Evolutionary conservation across 2,888 invertebrate genomes (phyloP).

Genomic region (Drosophila leonis): DNA sequence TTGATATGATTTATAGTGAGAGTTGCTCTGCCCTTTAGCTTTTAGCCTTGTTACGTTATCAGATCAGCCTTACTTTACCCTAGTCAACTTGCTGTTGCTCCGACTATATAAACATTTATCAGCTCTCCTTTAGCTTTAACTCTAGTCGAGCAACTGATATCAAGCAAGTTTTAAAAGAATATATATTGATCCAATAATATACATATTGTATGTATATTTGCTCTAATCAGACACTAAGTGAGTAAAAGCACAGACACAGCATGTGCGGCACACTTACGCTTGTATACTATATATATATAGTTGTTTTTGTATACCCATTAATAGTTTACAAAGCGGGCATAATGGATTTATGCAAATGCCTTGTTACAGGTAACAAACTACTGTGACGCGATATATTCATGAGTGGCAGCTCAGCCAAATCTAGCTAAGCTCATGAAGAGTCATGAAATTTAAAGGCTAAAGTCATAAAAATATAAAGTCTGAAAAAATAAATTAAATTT

Average conservation of each 20-base stretch:
- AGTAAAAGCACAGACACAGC: background rate
- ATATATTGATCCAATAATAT: background rate
- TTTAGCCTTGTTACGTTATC: background rate
- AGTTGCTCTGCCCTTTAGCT: background rate
- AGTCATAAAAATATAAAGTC: background rate
- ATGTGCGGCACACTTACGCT: background rate
- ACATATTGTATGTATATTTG: background rate
- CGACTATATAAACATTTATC: background rate
- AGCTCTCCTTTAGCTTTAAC: background rate
- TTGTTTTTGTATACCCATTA: background rate
- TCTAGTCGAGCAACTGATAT: background rate
- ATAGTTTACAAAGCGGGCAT: background rate
- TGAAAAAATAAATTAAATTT: background rate
- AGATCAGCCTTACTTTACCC: background rate
- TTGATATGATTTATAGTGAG: background rate
- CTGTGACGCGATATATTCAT: too few species aligned
- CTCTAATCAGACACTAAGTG: background rate
- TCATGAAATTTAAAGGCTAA: background rate
- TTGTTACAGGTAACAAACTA: background rate
- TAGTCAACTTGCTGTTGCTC: background rate
- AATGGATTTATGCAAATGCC: too few species aligned
- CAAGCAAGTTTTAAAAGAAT: background rate
- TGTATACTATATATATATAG: background rate
- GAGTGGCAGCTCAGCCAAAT: too few species aligned
- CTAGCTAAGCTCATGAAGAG: background rate